Evolutionary conservation across 2,888 invertebrate species (phyloP).

Genomic region (Leptopilina drosophilae): DNA sequence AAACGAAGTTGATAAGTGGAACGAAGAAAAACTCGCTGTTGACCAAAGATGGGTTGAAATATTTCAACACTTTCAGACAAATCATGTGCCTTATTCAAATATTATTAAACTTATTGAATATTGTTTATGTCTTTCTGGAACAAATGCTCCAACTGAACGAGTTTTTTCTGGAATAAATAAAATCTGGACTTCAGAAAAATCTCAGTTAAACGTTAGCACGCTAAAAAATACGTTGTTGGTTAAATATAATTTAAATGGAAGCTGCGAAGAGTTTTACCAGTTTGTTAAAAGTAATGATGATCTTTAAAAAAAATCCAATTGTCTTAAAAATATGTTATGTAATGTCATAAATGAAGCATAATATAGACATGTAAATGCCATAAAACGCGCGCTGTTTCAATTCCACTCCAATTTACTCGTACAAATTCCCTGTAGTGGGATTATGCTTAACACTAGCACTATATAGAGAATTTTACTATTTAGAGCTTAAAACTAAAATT

Average conservation of each 20-base stretch:
- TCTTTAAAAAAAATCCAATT: background rate
- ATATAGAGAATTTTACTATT: too few relatives aligned
- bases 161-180: background rate
- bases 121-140: background rate
- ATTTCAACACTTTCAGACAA: background rate
- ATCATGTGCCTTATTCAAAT: background rate
- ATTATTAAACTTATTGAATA: background rate
- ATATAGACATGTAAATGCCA: background rate
- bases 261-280: background rate
- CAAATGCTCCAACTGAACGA: background rate
- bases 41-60: background rate
- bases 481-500: too few relatives aligned
- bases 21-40: background rate
- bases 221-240: background rate
- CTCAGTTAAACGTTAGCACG: background rate
- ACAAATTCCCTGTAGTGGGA: too few relatives aligned
- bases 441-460: too few relatives aligned
- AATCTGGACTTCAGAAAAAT: background rate
- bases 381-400: too few relatives aligned
- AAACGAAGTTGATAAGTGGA: background rate
- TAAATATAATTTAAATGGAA: background rate
- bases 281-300: background rate
- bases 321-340: background rate
- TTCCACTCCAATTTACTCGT: too few relatives aligned
- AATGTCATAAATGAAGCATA: background rate